Evolutionary conservation across 64 coral and sea anemone genomes (phyloP).

Genomic region (Acropora yongei): DNA sequence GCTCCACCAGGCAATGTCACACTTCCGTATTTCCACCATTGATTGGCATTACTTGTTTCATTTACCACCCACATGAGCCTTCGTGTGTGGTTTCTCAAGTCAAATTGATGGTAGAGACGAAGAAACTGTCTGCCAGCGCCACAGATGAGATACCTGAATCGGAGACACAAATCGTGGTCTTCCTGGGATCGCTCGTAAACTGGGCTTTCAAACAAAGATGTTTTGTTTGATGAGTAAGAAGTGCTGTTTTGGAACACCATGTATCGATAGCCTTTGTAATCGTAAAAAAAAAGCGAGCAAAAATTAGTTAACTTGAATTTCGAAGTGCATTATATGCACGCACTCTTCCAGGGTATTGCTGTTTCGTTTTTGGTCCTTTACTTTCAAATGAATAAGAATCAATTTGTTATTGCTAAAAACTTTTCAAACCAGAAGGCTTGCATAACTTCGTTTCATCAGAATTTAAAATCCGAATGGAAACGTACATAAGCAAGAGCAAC

Average conservation of each 20-base stretch:
- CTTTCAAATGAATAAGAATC: too few relatives aligned
- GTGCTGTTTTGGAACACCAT: neutral
- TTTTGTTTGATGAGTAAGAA: neutral
- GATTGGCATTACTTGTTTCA: conserved; percentile 17
- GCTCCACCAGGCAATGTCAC: conserved; percentile 19
- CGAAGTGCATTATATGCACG: too few relatives aligned
- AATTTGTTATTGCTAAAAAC: too few relatives aligned
- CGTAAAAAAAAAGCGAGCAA: neutral
- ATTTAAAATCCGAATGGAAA: too few relatives aligned
- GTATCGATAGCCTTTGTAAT: neutral
- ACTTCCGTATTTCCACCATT: conserved; percentile 27
- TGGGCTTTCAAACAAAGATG: conserved; percentile 45
- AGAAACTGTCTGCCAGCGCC: conserved; percentile 8
- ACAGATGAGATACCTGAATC: conserved; percentile 55
- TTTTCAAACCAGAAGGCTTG: too few relatives aligned
- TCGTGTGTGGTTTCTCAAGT: neutral
- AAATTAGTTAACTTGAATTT: neutral
- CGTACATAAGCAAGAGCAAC: too few relatives aligned
- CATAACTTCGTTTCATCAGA: too few relatives aligned
- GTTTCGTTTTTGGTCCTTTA: too few relatives aligned
- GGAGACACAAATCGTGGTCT: conserved; percentile 15
- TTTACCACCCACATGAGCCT: conserved; percentile 58
- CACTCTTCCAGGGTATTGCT: too few relatives aligned
- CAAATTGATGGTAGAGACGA: conserved; percentile 43
- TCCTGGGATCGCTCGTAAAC: conserved; percentile 8